A percentile compares a stretch with the other conserved stretches of the same genome.
These are phyloP conservation scores for Hirundo rustica DNA, from an alignment of 2,797 vertebrate species.

Conservation along the genomic window DNA sequence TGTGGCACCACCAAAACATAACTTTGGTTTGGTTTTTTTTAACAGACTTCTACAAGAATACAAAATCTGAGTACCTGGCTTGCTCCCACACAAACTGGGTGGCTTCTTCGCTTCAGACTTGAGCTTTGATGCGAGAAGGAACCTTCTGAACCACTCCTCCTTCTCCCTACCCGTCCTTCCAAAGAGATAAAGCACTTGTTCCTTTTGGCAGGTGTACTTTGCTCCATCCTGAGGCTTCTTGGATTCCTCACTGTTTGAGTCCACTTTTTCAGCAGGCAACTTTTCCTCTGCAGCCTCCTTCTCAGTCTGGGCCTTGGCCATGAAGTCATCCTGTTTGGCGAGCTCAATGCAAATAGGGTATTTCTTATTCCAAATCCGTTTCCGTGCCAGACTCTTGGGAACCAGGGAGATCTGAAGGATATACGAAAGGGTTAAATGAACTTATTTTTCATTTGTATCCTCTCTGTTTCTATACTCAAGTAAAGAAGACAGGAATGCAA, in stretches of 20 bases:
- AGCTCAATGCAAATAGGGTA: constrained; percentile 96
- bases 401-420: constrained; percentile 84
- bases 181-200: constrained; percentile 90
- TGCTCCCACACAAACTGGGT: constrained; percentile 68
- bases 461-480: neutral
- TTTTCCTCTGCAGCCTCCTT: constrained; percentile 79
- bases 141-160: constrained; percentile 93
- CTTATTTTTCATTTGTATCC: neutral
- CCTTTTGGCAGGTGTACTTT: constrained; percentile 68
- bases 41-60: neutral
- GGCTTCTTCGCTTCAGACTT: constrained; percentile 82
- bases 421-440: neutral
- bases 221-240: constrained; percentile 74
- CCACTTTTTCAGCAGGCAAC: constrained; percentile 60
- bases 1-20: neutral
- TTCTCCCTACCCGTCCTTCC: constrained; percentile 95
- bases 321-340: constrained; percentile 89
- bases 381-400: constrained; percentile 89
- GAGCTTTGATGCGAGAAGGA: constrained; percentile 84
- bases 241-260: constrained; percentile 67
- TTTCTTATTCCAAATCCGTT: constrained; percentile 97
- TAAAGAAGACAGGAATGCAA: neutral
- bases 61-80: constrained; percentile 77
- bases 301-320: constrained; percentile 87
- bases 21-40: neutral